Percentiles rank a stretch among this genome's conserved stretches.
These are phyloP conservation scores for Epizoanthus rinbou DNA, from an alignment of 92 coral and sea anemone species.

Conservation along the genomic window DNA sequence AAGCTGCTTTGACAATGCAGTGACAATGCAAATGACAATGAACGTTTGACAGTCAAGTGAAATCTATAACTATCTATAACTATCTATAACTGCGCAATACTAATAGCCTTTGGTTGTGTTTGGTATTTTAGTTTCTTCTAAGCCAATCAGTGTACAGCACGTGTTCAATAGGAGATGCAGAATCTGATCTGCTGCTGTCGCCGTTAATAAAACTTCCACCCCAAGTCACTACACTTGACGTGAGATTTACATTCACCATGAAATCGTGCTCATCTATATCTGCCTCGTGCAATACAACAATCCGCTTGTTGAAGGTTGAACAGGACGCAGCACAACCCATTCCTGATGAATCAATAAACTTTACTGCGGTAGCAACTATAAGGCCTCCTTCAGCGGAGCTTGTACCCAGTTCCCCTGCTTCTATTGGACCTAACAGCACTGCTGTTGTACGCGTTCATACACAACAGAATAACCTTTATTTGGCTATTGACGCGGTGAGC, in stretches of 20 bases:
- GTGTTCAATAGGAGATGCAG: too few relatives aligned
- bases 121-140: too few relatives aligned
- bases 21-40: too few relatives aligned
- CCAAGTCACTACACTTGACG: conserved; percentile 7
- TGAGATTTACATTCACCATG: neutral
- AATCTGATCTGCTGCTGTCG: neutral
- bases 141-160: too few relatives aligned
- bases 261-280: neutral
- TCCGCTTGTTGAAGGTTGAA: conserved; percentile 1
- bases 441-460: neutral
- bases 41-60: too few relatives aligned
- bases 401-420: neutral
- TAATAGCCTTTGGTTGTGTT: too few relatives aligned
- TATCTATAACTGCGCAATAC: too few relatives aligned
- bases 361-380: neutral
- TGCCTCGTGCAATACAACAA: neutral
- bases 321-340: neutral
- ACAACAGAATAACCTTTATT: neutral
- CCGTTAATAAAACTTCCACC: neutral
- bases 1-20: too few relatives aligned
- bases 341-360: neutral
- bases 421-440: neutral
- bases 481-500: neutral
- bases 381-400: neutral
- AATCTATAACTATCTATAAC: too few relatives aligned